These are phyloP conservation scores for Deladenus siricidicola DNA, from an alignment of 2,888 invertebrate genomes.

Conservation along the genomic window DNA sequence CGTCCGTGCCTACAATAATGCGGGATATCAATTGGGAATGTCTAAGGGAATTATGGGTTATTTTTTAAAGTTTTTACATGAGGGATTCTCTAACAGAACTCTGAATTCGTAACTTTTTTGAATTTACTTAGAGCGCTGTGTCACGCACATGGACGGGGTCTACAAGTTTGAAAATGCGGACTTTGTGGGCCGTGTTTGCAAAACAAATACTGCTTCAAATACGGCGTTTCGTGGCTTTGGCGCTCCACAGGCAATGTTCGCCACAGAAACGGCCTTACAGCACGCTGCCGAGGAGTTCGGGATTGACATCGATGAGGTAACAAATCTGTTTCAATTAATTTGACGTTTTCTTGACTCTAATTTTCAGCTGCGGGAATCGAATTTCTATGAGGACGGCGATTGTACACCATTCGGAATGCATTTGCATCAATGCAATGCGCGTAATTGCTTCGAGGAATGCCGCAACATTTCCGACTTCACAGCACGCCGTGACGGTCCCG, in stretches of 20 bases:
- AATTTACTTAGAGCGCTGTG: slow-evolving; percentile 68
- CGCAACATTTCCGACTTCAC: slow-evolving; percentile 47
- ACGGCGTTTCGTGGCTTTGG: slow-evolving; percentile 89
- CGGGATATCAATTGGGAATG: slow-evolving; percentile 73
- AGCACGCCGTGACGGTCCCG: slow-evolving; percentile 36
- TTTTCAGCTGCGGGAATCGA: slow-evolving; percentile 61
- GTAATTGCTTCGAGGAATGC: slow-evolving; percentile 54
- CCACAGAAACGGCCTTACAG: slow-evolving; percentile 70
- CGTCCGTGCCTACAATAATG: slow-evolving; percentile 71
- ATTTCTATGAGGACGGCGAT: slow-evolving; percentile 73
- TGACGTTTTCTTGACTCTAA: not conserved
- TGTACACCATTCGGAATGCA: slow-evolving; percentile 70
- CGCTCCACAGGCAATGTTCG: slow-evolving; percentile 77
- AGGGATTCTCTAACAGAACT: slow-evolving; percentile 1
- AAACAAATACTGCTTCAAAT: slow-evolving; percentile 80
- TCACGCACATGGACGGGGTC: slow-evolving; percentile 74
- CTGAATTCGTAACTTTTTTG: not conserved
- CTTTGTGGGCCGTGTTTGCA: slow-evolving; percentile 65
- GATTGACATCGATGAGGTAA: slow-evolving; percentile 38
- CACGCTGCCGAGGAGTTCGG: slow-evolving; percentile 63
- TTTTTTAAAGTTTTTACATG: not conserved
- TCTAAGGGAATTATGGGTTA: slow-evolving; percentile 58
- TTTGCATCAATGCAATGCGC: slow-evolving; percentile 64
- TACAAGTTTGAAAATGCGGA: slow-evolving; percentile 70
- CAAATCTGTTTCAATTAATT: not conserved